Evolutionary conservation across 1,140 invertebrate species (phyloP).

Genomic region (Leptestheria dahalacensis): DNA sequence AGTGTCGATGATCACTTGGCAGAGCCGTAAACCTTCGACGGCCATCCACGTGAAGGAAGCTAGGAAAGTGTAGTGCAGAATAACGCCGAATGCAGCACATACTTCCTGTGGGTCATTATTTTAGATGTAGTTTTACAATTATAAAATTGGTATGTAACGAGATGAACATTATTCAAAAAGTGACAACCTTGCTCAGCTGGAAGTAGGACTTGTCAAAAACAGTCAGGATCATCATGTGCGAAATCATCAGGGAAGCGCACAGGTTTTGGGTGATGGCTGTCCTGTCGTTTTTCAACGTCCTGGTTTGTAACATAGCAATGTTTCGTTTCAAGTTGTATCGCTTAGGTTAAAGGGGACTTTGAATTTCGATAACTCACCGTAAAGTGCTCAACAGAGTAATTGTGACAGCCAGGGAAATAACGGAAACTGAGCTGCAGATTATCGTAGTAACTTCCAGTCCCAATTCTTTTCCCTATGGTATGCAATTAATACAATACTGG

Average conservation of each 20-base stretch:
- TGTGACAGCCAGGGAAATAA: slow-evolving; percentile 37
- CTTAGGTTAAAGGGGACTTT: slow-evolving; percentile 2
- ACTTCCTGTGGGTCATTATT: slow-evolving; percentile 23
- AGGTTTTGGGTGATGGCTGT: slow-evolving; percentile 39
- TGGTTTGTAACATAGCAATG: slow-evolving; percentile 14
- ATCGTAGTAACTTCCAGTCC: slow-evolving; percentile 37
- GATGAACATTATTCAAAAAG: background rate
- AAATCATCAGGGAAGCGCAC: slow-evolving; percentile 37
- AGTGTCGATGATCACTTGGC: slow-evolving; percentile 29
- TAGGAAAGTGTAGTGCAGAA: slow-evolving; percentile 43
- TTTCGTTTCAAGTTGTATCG: background rate
- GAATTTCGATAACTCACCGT: slow-evolving; percentile 21
- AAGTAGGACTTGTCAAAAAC: slow-evolving; percentile 36
- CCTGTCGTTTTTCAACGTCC: slow-evolving; percentile 29
- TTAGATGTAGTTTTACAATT: background rate
- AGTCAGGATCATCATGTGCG: slow-evolving; percentile 38
- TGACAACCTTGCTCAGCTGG: slow-evolving; percentile 19
- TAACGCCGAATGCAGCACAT: slow-evolving; percentile 39
- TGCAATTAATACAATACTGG: too few species aligned
- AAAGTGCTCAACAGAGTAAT: slow-evolving; percentile 35
- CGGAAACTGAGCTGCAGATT: slow-evolving; percentile 39
- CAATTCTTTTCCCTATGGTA: slow-evolving; percentile 24
- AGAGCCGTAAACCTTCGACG: slow-evolving; percentile 35
- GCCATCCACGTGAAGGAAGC: slow-evolving; percentile 45
- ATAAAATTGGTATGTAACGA: too few species aligned